Percentiles rank a stretch among this genome's conserved stretches.
These are phyloP conservation scores for Megalurothrips usitatus DNA, from an alignment of 2,888 invertebrate species.

Conservation along the genomic window DNA sequence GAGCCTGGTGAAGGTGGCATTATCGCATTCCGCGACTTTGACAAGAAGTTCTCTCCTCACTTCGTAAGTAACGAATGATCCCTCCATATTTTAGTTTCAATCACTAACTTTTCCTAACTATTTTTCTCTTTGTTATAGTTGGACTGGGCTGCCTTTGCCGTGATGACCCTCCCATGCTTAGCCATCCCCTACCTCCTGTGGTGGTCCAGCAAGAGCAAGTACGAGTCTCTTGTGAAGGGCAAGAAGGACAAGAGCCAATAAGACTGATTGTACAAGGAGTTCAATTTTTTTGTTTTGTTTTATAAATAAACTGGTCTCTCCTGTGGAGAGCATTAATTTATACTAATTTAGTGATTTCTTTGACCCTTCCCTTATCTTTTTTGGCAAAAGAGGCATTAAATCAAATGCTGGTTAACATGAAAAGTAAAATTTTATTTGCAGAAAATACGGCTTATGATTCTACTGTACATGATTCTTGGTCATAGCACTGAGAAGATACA, in stretches of 20 bases:
- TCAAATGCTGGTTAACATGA: too few species aligned
- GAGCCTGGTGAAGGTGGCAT: constrained; percentile 96
- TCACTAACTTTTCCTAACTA: constrained; percentile 15
- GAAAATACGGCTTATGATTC: too few species aligned
- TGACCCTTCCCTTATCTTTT: not conserved
- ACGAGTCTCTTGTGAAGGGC: constrained; percentile 71
- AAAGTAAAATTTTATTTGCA: too few species aligned
- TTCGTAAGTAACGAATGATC: constrained; percentile 54
- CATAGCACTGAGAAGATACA: too few species aligned
- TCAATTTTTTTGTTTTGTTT: not conserved
- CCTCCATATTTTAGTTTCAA: not conserved
- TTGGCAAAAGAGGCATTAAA: too few species aligned
- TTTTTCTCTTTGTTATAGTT: constrained; percentile 49
- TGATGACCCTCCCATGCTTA: constrained; percentile 93
- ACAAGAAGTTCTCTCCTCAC: constrained; percentile 95
- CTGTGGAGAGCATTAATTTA: constrained; percentile 20
- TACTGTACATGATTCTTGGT: too few species aligned
- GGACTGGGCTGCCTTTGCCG: constrained; percentile 94
- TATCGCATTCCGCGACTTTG: constrained; percentile 86
- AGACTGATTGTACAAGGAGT: constrained; percentile 29
- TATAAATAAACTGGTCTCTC: constrained; percentile 20
- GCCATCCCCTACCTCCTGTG: constrained; percentile 91
- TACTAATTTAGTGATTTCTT: not conserved
- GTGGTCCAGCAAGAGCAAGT: constrained; percentile 93
- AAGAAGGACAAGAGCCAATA: constrained; percentile 52